Conservation (phyloP, 2,797 vertebrate species). For the Vultur gryphus region DNA sequence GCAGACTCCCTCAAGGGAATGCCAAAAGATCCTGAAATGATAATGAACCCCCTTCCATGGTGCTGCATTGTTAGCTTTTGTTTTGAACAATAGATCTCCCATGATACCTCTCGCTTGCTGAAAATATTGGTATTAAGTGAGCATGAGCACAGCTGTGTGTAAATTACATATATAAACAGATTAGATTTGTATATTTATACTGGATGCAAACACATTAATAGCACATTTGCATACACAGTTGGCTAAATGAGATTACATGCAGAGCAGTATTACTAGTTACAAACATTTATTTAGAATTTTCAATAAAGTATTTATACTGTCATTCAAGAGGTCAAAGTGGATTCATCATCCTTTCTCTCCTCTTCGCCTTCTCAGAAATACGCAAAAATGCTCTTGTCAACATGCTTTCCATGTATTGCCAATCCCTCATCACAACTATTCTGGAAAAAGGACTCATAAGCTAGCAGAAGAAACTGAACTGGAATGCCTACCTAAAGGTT, state of each 20-base stretch:
- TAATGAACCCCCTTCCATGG: conserved; percentile 26
- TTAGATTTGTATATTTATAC: conserved; percentile 69
- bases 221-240: conserved; percentile 69
- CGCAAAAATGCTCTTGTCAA: not conserved
- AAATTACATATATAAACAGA: conserved; percentile 72
- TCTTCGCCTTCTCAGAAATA: not conserved
- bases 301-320: conserved; percentile 39
- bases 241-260: conserved; percentile 53
- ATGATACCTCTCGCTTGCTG: conserved; percentile 47
- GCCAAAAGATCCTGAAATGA: not conserved
- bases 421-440: not conserved
- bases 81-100: conserved; percentile 64
- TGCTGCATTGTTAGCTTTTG: conserved; percentile 54
- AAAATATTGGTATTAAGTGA: conserved; percentile 67
- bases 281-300: conserved; percentile 37
- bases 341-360: not conserved
- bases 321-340: conserved; percentile 25
- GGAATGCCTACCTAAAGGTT: not conserved
- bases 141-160: conserved; percentile 73
- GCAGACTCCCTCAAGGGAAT: not conserved
- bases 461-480: not conserved
- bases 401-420: accelerated
- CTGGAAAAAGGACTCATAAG: not conserved
- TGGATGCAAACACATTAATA: conserved; percentile 70
- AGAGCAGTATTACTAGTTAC: conserved; percentile 44